A percentile compares a stretch with the other conserved stretches of the same genome.
Evolutionary conservation across 2,888 invertebrate genomes (phyloP).

Genomic region (Mimachlamys varia): DNA sequence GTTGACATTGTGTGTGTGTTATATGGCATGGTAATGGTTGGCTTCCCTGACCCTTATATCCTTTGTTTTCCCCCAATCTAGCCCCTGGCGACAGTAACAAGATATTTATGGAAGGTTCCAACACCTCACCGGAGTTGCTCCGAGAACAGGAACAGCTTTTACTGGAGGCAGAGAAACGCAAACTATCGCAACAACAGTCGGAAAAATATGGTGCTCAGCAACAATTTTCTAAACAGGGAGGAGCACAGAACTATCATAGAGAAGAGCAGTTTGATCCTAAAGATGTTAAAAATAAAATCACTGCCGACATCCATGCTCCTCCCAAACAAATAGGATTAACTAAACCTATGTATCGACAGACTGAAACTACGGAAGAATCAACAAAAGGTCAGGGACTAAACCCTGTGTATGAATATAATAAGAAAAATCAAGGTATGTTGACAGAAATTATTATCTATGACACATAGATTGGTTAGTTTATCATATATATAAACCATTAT

Average conservation of each 20-base stretch:
- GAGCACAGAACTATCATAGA: background rate
- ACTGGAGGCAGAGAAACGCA: background rate
- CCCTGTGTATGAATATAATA: slow-evolving; percentile 68
- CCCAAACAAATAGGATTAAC: background rate
- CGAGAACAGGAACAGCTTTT: slow-evolving; percentile 2
- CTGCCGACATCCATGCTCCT: background rate
- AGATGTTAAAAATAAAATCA: background rate
- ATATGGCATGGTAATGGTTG: background rate
- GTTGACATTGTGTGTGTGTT: too few relatives aligned
- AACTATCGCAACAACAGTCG: background rate
- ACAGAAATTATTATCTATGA: too few relatives aligned
- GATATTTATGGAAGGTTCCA: slow-evolving; percentile 4
- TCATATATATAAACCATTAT: background rate
- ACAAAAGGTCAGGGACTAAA: slow-evolving; percentile 57
- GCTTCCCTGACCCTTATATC: background rate
- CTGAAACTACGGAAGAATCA: background rate
- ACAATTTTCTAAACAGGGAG: background rate
- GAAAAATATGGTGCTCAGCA: slow-evolving; percentile 15
- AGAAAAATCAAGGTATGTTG: slow-evolving; percentile 55
- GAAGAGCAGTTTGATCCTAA: background rate
- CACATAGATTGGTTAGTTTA: background rate
- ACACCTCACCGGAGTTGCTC: background rate
- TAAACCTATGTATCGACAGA: background rate
- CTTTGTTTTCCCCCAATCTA: background rate
- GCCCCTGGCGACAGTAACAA: background rate